Conservation (phyloP, 2,888 invertebrate species). For the Perizoma flavofasciatum region DNA sequence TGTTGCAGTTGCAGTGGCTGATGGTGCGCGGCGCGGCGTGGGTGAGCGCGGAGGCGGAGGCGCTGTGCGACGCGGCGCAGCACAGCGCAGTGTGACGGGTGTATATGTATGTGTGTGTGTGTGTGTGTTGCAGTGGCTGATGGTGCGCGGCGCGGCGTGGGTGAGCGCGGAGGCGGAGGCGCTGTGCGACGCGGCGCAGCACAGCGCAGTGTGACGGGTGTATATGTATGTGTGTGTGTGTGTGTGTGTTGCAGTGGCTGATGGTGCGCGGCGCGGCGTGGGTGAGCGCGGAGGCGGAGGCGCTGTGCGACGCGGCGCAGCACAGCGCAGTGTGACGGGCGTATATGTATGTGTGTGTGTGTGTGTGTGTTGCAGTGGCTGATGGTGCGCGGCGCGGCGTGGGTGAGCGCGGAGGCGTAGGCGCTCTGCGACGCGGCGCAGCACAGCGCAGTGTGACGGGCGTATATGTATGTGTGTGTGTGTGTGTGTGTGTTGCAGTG, state of each 20-base stretch:
- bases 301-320: constrained; percentile 89
- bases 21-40: constrained; percentile 62
- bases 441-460: too few relatives aligned
- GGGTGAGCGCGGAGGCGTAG: constrained; percentile 79
- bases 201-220: too few relatives aligned
- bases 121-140: constrained; percentile 45
- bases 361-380: constrained; percentile 43
- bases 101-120: not conserved
- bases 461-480: too few relatives aligned
- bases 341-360: too few relatives aligned
- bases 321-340: too few relatives aligned
- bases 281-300: constrained; percentile 81
- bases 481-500: constrained; percentile 39
- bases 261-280: constrained; percentile 62
- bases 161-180: constrained; percentile 83
- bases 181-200: constrained; percentile 89
- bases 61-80: constrained; percentile 89
- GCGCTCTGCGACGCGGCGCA: constrained; percentile 89
- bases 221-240: not conserved
- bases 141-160: constrained; percentile 63
- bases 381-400: constrained; percentile 62
- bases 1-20: constrained; percentile 52
- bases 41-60: constrained; percentile 81
- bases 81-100: too few relatives aligned
- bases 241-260: constrained; percentile 44